Evolutionary conservation across 2,888 invertebrate species (phyloP).

Genomic region (Metallyticus violacea): DNA sequence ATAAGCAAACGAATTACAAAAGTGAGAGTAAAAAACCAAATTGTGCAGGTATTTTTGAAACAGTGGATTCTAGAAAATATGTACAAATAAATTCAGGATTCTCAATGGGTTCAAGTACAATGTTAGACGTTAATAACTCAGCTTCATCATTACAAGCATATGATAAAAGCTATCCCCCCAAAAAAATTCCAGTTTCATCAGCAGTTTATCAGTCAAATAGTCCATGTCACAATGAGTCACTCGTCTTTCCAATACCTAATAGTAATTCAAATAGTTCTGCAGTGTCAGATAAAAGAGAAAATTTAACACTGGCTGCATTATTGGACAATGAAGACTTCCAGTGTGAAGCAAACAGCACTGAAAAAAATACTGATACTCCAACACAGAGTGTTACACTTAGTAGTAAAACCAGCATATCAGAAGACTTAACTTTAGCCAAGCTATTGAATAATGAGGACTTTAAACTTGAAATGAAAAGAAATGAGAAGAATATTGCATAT

Average conservation of each 20-base stretch:
- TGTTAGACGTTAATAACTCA: neutral
- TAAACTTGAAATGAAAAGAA: neutral
- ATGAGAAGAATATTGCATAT: neutral
- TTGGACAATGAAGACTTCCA: neutral
- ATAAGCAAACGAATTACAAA: neutral
- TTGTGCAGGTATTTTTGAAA: neutral
- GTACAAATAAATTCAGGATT: neutral
- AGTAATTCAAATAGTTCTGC: neutral
- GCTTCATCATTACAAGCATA: too few species aligned
- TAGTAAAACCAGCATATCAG: neutral
- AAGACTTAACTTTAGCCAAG: neutral
- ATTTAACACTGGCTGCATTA: neutral
- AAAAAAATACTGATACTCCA: neutral
- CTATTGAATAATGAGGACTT: constrained; percentile 37
- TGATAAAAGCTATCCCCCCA: too few species aligned
- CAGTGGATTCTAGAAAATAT: neutral
- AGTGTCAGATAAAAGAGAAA: neutral
- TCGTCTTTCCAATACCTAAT: neutral
- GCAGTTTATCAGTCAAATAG: neutral
- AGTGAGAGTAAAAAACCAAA: neutral
- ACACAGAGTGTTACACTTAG: neutral
- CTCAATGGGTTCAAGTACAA: neutral
- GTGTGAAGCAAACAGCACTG: neutral
- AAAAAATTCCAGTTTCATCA: too few species aligned
- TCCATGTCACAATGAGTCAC: neutral